Evolutionary conservation across 2,113 vertebrate species (phyloP), one percentile per base, ranked within the genome.

Genomic region (Columba janthina): DNA sequence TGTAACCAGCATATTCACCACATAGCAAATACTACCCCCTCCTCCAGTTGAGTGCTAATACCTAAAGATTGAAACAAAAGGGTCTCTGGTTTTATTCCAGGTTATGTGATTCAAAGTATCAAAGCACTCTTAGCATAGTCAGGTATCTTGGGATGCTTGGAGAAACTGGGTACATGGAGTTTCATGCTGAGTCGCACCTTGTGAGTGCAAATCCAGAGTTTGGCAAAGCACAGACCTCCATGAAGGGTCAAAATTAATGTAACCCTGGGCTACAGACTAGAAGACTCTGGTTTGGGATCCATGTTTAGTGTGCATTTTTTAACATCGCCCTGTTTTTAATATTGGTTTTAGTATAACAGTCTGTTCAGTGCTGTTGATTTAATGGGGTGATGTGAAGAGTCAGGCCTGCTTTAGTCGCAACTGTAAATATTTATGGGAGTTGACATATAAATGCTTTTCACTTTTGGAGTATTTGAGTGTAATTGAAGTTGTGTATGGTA

Each of bases 401-500:
- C 57, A 67, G 85, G 51, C 29, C 25, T 94, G 56, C 79, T 86
- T 89, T 48, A 53, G 61, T 94, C 85, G 10, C 26, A 84, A 84
- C 80, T 92, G 51, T 73, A 90, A 96, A 81, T 85, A 90, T 90
- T 96, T 95, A 83, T 64, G 42, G 85, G 71, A 53, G 12, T 81
- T 94, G 91, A 85, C 44, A 50, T 80, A 69, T 90, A 93, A 96
- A 89, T 94, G 77, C 92, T 88, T 96, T 94, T 95, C 51, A 85
- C 72, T 95, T 91, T 54, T 81, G 53, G 60, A 91, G 58, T 75
- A 81, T 75, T 93, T 94, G 71, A 90, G 90, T 0, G 0, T 94
- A 95, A 96, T 75, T 92, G 80, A 78, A 88, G 29, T 84, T 84
- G 85, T 95, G 85, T 85, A 93, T 6, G 36, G 48, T 88, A 95